Conservation (phyloP, 2,797 vertebrate genomes). For the Anableps anableps region DNA sequence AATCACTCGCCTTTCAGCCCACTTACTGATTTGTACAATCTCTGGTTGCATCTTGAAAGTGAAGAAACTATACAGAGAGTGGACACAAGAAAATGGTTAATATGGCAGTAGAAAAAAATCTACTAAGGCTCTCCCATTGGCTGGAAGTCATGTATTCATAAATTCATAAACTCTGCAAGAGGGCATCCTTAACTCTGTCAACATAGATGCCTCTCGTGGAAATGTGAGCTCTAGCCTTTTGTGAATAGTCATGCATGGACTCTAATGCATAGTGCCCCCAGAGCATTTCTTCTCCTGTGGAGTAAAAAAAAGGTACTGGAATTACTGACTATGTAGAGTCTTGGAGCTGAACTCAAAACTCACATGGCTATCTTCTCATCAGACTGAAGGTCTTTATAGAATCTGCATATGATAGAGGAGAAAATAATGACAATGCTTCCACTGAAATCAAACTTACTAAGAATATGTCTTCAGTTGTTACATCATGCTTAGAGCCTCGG, state of each 20-base stretch:
- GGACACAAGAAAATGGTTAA: neutral
- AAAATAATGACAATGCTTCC: slow-evolving; percentile 2
- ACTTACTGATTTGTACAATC: slow-evolving; percentile 75
- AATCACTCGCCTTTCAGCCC: slow-evolving; percentile 54
- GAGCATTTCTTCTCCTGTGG: neutral
- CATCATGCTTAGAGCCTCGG: slow-evolving; percentile 5
- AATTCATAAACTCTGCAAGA: slow-evolving; percentile 4
- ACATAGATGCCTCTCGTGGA: slow-evolving; percentile 18
- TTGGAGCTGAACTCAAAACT: slow-evolving; percentile 39
- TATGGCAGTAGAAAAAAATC: neutral
- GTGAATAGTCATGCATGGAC: slow-evolving; percentile 24
- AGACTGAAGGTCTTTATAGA: slow-evolving; percentile 15
- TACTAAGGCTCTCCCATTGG: slow-evolving; percentile 15
- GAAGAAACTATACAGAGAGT: neutral
- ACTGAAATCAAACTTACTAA: neutral
- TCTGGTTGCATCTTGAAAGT: slow-evolving; percentile 55
- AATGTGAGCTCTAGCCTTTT: slow-evolving; percentile 28
- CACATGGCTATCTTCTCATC: slow-evolving; percentile 5
- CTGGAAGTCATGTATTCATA: neutral
- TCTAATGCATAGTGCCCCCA: slow-evolving; percentile 14
- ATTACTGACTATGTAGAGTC: slow-evolving; percentile 24
- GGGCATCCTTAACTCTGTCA: slow-evolving; percentile 22
- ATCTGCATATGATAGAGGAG: neutral
- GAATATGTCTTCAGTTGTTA: neutral
- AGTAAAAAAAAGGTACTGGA: slow-evolving; percentile 51